A percentile compares a stretch with the other conserved stretches of the same genome.
Conservation (phyloP, 2,113 vertebrate species). For the Pluvialis apricaria region DNA sequence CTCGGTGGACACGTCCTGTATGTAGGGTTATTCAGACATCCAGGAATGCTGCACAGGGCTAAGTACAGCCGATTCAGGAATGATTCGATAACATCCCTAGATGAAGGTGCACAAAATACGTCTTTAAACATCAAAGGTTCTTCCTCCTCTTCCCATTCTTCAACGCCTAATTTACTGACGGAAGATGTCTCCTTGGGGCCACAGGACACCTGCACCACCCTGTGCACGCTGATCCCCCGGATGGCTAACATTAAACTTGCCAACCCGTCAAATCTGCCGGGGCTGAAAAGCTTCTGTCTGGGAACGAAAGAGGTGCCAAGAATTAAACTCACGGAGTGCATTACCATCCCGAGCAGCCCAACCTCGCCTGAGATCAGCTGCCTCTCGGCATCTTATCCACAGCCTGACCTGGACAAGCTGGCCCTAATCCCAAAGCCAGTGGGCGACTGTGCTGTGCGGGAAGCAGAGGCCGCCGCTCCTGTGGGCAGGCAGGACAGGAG, state of each 20-base stretch:
- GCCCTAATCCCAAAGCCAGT: not conserved
- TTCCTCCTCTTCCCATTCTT: slow-evolving; percentile 60
- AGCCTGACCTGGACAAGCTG: slow-evolving; percentile 28
- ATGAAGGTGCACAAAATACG: slow-evolving; percentile 75
- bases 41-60: slow-evolving; percentile 91
- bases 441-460: not conserved
- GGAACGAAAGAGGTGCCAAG: slow-evolving; percentile 71
- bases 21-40: slow-evolving; percentile 74
- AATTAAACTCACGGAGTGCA: slow-evolving; percentile 70
- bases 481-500: slow-evolving; percentile 23
- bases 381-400: slow-evolving; percentile 43
- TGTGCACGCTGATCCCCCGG: slow-evolving; percentile 84
- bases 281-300: slow-evolving; percentile 78
- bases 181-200: slow-evolving; percentile 70
- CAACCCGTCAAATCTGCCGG: slow-evolving; percentile 73
- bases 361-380: slow-evolving; percentile 69
- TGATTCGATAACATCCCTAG: slow-evolving; percentile 83
- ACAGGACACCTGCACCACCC: slow-evolving; percentile 72
- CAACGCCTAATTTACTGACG: slow-evolving; percentile 51
- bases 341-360: slow-evolving; percentile 59
- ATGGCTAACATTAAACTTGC: slow-evolving; percentile 83
- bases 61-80: slow-evolving; percentile 94
- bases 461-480: slow-evolving; percentile 10
- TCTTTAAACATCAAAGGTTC: slow-evolving; percentile 71
- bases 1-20: slow-evolving; percentile 73